Percentiles rank a stretch among this genome's conserved stretches.
phyloP scores from a whole-genome alignment of 1,140 invertebrate species.

The Thaumetopoea pityocampa region DNA sequence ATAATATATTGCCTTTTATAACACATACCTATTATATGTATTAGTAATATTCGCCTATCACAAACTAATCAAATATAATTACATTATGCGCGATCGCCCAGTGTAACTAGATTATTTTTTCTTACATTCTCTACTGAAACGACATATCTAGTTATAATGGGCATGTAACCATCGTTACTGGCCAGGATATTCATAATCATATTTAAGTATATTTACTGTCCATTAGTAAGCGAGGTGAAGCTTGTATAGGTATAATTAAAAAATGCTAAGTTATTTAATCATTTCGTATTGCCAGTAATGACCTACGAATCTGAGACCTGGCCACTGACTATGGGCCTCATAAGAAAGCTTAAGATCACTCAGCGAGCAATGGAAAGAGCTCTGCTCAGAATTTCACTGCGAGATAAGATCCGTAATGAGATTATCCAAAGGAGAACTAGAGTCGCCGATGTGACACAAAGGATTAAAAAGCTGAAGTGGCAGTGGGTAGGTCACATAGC shows the following conservation, averaged over 20 bases:
- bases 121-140: conserved; percentile 1
- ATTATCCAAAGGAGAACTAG: too few relatives aligned
- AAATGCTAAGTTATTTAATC: conserved; percentile 3
- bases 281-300: too few relatives aligned
- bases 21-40: conserved; percentile 23
- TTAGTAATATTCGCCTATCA: conserved; percentile 30
- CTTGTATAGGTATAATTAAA: conserved; percentile 15
- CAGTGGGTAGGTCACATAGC: too few relatives aligned
- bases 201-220: conserved; percentile 27
- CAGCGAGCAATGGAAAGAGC: too few relatives aligned
- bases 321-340: too few relatives aligned
- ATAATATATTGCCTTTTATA: conserved; percentile 34
- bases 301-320: too few relatives aligned
- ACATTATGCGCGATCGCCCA: conserved; percentile 13
- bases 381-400: too few relatives aligned
- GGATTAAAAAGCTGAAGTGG: too few relatives aligned
- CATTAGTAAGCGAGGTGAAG: conserved; percentile 25
- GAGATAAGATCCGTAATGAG: too few relatives aligned
- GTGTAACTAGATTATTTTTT: conserved; percentile 13
- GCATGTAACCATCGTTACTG: conserved; percentile 20
- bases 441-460: too few relatives aligned
- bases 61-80: conserved; percentile 25
- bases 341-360: too few relatives aligned
- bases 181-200: conserved; percentile 24
- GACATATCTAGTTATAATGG: conserved; percentile 13